Conservation (phyloP, 2,888 invertebrate genomes). For the Polietes domitor region DNA sequence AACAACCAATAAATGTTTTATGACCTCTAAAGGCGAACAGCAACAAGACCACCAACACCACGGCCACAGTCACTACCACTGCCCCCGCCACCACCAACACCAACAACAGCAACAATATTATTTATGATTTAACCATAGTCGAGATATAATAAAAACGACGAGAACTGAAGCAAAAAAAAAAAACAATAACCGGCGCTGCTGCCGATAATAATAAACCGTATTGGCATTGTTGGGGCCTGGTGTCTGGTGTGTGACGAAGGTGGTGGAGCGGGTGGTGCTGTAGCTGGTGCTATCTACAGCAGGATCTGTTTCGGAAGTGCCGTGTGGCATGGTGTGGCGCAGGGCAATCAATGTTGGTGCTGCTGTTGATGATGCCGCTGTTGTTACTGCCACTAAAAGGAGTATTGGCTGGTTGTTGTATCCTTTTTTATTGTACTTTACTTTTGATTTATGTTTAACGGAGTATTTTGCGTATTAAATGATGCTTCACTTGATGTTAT, state of each 20-base stretch:
- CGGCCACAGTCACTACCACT: background rate
- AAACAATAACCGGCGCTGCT: conserved; percentile 5
- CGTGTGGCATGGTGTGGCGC: background rate
- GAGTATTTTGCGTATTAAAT: conserved; percentile 25
- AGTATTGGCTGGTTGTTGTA: background rate
- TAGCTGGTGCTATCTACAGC: background rate
- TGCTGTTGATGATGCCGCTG: background rate
- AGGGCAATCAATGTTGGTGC: background rate
- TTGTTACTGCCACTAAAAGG: background rate
- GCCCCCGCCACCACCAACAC: background rate
- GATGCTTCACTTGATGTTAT: background rate
- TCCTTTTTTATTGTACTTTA: conserved; percentile 5
- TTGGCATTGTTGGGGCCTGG: background rate
- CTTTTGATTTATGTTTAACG: conserved; percentile 33
- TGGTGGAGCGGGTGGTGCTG: background rate
- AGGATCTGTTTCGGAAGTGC: background rate
- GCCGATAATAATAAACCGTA: conserved; percentile 13
- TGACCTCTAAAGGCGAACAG: conserved; percentile 64
- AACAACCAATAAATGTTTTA: conserved; percentile 81
- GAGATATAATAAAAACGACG: conserved; percentile 31
- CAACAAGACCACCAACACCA: background rate
- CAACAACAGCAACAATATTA: conserved; percentile 46
- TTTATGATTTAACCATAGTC: conserved; percentile 58
- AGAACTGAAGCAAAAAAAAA: background rate
- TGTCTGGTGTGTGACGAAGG: background rate